A percentile compares a stretch with the other conserved stretches of the same genome.
Evolutionary conservation across 2,888 invertebrate genomes (phyloP).

Genomic region (Leptinotarsa peninsularis): DNA sequence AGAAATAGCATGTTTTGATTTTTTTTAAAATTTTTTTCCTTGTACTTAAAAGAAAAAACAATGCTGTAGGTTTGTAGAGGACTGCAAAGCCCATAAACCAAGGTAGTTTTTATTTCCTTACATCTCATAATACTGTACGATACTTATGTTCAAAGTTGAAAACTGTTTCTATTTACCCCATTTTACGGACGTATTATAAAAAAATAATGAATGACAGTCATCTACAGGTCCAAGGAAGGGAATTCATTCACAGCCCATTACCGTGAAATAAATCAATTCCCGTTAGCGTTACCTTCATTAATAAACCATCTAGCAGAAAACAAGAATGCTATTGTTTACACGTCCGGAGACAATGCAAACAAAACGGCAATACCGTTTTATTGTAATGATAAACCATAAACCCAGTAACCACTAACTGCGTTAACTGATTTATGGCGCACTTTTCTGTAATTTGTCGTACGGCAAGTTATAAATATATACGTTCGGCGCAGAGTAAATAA

Average conservation of each 20-base stretch:
- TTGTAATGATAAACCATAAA: constrained; percentile 34
- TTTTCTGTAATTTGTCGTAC: constrained; percentile 44
- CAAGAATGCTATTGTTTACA: constrained; percentile 24
- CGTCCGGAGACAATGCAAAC: constrained; percentile 26
- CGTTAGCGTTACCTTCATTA: constrained; percentile 12
- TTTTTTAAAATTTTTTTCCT: no score
- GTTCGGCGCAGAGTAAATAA: constrained; percentile 35
- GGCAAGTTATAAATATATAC: constrained; percentile 33
- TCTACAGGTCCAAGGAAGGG: neutral
- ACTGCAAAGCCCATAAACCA: no score
- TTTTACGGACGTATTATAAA: no score
- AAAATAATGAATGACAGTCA: no score
- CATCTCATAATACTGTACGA: no score
- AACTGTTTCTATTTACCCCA: no score
- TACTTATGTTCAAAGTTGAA: no score
- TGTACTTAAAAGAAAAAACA: no score
- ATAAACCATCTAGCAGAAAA: constrained; percentile 22
- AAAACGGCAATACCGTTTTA: constrained; percentile 30
- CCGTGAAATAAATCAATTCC: constrained; percentile 9
- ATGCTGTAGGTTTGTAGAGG: no score
- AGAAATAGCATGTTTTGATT: no score
- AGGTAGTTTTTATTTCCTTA: no score
- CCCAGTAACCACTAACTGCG: constrained; percentile 29
- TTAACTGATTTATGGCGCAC: constrained; percentile 39
- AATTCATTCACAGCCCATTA: neutral